Evolutionary conservation across 2,113 vertebrate genomes (phyloP), one percentile per base, ranked within the genome.

Genomic region (Hystrix cristata): DNA sequence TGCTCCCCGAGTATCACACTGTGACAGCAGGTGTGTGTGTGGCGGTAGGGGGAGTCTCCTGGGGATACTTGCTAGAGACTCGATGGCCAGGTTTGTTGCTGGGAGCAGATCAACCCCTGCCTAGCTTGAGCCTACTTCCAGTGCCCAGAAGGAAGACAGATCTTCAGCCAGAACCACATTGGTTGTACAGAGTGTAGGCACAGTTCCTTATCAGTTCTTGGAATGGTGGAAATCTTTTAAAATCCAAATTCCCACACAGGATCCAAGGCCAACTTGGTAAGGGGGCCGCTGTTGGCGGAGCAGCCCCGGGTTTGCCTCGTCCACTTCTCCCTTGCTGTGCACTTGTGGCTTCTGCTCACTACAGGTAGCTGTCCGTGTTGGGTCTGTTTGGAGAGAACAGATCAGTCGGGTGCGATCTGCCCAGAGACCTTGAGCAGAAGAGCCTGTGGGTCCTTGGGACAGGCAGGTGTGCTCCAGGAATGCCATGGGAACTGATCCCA

Each of bases 41-140:
- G 38, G 38, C 38, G 38, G 38, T 38, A 38, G 6, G 14, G 62
- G 78, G 8, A 1, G 14, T 34, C 46, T 7, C 2, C 64, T 46
- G 1, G 0, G 59, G 51, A 15, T 2, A 5, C n/a, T 5, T 16
- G 3, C 34, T 2, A 10, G 57, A n/a, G 59, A 57, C 55, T 57
- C 38, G 55, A 15, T 15, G 16, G 10, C 55, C 55, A 57, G 55
- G 55, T 57, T 15, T 57, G 38, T 15, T 57, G 55, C 71, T 74
- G 23, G 29, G 25, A 16, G 15, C 15, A 79, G 76, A 29, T 51
- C 74, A 15, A 21, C 18, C 5, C 38, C 78, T 90, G 23, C 43
- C 85, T 62, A 0, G 1, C 62, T 18, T 0, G 7, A 23, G 1
- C n/a, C 15, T 8, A 27, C 7, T 10, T 57, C 18, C 51, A 1